phyloP scores from a whole-genome alignment of 2,888 invertebrate genomes.

The Rhagonycha lutea region DNA sequence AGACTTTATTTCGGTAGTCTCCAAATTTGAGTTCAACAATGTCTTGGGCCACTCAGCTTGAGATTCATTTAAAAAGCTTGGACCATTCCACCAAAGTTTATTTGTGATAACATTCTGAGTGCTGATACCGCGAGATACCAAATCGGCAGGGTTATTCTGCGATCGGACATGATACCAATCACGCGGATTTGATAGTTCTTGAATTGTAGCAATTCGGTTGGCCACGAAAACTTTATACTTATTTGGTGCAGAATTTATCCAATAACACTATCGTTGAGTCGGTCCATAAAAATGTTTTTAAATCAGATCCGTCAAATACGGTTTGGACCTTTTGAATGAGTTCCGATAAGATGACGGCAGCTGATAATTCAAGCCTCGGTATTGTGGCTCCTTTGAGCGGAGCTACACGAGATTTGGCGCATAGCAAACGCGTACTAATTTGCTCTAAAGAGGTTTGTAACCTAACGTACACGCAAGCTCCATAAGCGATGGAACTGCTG shows the following conservation, averaged over 20 bases:
- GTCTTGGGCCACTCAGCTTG: too few relatives aligned
- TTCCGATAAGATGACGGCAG: slow-evolving; percentile 19
- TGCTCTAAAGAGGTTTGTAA: neutral
- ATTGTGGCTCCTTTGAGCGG: slow-evolving; percentile 9
- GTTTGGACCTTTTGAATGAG: slow-evolving; percentile 6
- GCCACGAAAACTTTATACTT: slow-evolving; percentile 35
- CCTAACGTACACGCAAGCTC: slow-evolving; percentile 34
- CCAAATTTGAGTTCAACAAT: too few relatives aligned
- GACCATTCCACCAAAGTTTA: neutral
- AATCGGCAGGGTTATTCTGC: slow-evolving; percentile 42
- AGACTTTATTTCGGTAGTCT: too few relatives aligned
- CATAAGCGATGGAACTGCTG: slow-evolving; percentile 34
- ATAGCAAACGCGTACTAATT: neutral
- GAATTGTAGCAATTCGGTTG: slow-evolving; percentile 42
- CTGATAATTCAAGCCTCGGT: slow-evolving; percentile 27
- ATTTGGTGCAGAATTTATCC: slow-evolving; percentile 24
- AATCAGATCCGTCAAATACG: neutral
- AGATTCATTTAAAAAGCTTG: neutral
- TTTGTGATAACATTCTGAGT: neutral
- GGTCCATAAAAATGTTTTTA: slow-evolving; percentile 28
- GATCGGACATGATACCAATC: slow-evolving; percentile 40
- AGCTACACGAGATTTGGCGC: slow-evolving; percentile 21
- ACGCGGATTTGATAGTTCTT: slow-evolving; percentile 29
- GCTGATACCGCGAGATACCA: slow-evolving; percentile 38
- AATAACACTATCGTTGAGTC: slow-evolving; percentile 33